Evolutionary conservation across 2,888 invertebrate genomes (phyloP), one percentile per base, ranked within the genome.

Genomic region (Brachyptera putata): DNA sequence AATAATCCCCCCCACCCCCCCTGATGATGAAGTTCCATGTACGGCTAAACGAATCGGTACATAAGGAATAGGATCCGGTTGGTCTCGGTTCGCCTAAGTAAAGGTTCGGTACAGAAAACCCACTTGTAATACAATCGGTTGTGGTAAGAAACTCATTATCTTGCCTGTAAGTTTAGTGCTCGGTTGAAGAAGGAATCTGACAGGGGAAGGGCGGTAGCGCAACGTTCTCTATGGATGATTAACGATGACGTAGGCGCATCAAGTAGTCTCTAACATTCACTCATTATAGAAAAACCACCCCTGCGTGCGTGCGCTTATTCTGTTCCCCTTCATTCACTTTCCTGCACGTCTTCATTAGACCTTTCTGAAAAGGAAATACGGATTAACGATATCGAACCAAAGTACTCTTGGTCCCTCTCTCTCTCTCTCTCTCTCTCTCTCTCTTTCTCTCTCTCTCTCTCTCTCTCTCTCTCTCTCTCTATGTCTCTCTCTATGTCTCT

Each of bases 101-200:
- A 11, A 30, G 30, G 11, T 46, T 21, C 5, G 11, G 1, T n/a
- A 21, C 22, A 21, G 24, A 46, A 46, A 53, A 34, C 34, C 53
- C n/a, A 36, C 30, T 53, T 34, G 53, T 34, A 34, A 34, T 36
- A 18, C 53, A 53, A 53, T 53, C 34, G 53, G 53, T 18, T 21
- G 34, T 36, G 34, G 53, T 46, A 53, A 53, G 53, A 53, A 53
- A 53, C 53, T 53, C 53, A 53, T 53, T 53, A 53, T 53, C 53
- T 34, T 16, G 21, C 49, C 16, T 13, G n/a, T 30, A 26, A 25
- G 49, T 50, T 26, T 50, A 16, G 30, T 50, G 49, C 16, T 36
- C 34, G 53, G 34, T 43, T 11, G 18, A 43, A 18, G 46, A 46
- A 21, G 46, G 22, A 24, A 21, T 46, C 46, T 46, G 46, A 46